Conservation (phyloP, 2,888 invertebrate genomes). For the Amphipyra tragopoginis region DNA sequence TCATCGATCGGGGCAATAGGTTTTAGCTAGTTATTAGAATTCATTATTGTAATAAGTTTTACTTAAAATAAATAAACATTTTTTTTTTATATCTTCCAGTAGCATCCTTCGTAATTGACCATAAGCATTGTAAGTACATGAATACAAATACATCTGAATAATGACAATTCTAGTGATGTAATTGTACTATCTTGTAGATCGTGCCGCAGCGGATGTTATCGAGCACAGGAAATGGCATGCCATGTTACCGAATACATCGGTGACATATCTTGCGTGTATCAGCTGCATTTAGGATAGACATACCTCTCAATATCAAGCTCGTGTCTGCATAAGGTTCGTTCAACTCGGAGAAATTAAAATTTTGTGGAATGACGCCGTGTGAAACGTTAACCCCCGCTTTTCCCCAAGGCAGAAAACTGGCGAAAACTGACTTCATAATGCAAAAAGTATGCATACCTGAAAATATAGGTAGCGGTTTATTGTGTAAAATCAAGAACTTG, state of each 20-base stretch:
- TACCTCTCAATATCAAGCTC: background rate
- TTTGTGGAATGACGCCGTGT: too few relatives aligned
- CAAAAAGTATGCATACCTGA: too few relatives aligned
- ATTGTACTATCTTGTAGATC: conserved; percentile 42
- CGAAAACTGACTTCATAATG: too few relatives aligned
- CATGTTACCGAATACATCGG: conserved; percentile 40
- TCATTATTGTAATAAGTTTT: too few relatives aligned
- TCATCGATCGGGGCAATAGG: too few relatives aligned
- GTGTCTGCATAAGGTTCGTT: background rate
- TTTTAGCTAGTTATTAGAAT: too few relatives aligned
- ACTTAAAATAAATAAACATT: too few relatives aligned
- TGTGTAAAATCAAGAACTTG: too few relatives aligned
- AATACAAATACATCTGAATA: conserved; percentile 2
- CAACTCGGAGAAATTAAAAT: conserved; percentile 3
- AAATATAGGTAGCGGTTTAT: too few relatives aligned
- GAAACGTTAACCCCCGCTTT: background rate
- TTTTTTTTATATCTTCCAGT: too few relatives aligned
- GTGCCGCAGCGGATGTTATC: conserved; percentile 47
- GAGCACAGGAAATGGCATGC: conserved; percentile 53
- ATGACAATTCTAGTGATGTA: conserved; percentile 12
- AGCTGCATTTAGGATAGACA: conserved; percentile 9
- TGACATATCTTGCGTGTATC: conserved; percentile 45
- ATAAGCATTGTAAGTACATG: conserved; percentile 1
- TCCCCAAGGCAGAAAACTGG: too few relatives aligned
- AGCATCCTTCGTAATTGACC: too few relatives aligned